Evolutionary conservation across 2,797 vertebrate species (phyloP), one percentile per base, ranked within the genome.

Genomic region (Ceryle rudis): DNA sequence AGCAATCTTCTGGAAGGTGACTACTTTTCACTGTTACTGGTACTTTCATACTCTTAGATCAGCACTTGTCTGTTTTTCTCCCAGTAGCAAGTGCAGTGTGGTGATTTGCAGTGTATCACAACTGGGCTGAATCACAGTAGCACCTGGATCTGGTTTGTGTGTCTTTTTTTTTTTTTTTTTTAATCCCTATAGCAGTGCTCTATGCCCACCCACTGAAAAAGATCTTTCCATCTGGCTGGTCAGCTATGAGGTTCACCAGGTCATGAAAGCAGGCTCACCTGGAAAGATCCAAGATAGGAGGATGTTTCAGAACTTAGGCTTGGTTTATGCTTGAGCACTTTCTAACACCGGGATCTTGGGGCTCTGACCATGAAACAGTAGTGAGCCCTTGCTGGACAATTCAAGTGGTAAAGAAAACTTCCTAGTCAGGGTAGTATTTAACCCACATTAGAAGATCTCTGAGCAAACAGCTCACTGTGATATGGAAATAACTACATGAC

Each of bases 71-170:
- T 92, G 21, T 82, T 87, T 67, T 87, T 67, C 6, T 92, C 25
- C 41, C 46, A 21, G 31, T 11, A 10, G 28, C 4, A 1, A 28
- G 29, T 62, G 47, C 72, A 71, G 54, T 2, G 3, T 42, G 61
- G 49, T 67, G 52, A 61, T 65, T 46, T 49, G 28, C 52, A 35
- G 18, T 16, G n/a, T 67, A 7, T 86, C 46, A 51, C 3, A 8
- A 4, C 75, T 55, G 33, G 77, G 42, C 44, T 88, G 77, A 88
- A 66, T 81, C 69, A 74, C 33, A 46, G 0, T 22, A 28, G 37
- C 46, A 52, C 42, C 12, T 1, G 11, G 47, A 17, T 61, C n/a
- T 75, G 80, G 9, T 18, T 39, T 14, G 6, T 0, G 0, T 69
- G 57, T 29, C 21, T 70, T 67, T 14, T 67, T 15, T 21, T 55